A percentile compares a stretch with the other conserved stretches of the same genome.
phyloP scores from a whole-genome alignment of 1,140 invertebrate species.

The Bombus breviceps region DNA sequence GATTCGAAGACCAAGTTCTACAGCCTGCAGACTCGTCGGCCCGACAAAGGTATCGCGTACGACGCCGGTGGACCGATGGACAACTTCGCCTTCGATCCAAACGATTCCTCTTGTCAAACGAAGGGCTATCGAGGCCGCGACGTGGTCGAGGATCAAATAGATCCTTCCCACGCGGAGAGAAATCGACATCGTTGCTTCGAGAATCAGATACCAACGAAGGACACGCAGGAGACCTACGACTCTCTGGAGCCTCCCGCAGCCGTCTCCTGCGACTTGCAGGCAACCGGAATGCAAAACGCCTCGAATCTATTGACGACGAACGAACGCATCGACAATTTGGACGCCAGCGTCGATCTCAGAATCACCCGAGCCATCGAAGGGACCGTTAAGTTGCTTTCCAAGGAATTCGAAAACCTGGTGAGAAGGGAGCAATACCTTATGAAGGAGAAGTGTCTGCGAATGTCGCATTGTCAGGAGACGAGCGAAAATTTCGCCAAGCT shows the following conservation, averaged over 20 bases:
- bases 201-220: constrained; percentile 73
- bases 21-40: constrained; percentile 62
- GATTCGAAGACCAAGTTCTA: constrained; percentile 64
- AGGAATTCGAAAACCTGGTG: constrained; percentile 79
- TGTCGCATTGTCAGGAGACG: constrained; percentile 61
- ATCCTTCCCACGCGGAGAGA: constrained; percentile 4
- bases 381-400: constrained; percentile 78
- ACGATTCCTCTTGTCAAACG: constrained; percentile 10
- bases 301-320: constrained; percentile 32
- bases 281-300: neutral
- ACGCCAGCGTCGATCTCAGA: constrained; percentile 71
- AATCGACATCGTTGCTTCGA: constrained; percentile 53
- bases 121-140: neutral
- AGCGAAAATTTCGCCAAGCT: constrained; percentile 76
- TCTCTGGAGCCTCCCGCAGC: constrained; percentile 68
- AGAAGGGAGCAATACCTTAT: constrained; percentile 74
- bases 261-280: constrained; percentile 40
- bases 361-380: constrained; percentile 78
- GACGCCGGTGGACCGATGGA: constrained; percentile 8
- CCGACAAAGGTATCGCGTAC: constrained; percentile 12
- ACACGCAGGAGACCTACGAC: constrained; percentile 73
- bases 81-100: constrained; percentile 21
- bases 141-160: neutral
- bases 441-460: constrained; percentile 64
- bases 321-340: constrained; percentile 49